Percentiles rank a stretch among this genome's conserved stretches.
Conservation (phyloP, 2,888 invertebrate genomes). For the Troides aeacus region DNA sequence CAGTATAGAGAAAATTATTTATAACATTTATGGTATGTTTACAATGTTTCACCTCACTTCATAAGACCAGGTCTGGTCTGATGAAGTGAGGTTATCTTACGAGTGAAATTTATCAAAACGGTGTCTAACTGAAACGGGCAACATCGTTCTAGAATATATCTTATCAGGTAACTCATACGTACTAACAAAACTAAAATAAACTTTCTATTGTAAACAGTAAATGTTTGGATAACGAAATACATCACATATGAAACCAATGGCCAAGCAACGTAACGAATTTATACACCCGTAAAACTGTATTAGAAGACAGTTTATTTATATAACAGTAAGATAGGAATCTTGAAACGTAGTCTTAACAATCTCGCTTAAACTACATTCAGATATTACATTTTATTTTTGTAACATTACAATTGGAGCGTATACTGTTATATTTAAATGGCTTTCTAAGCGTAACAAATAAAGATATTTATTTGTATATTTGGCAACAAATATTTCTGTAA, state of each 20-base stretch:
- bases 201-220: constrained; percentile 2
- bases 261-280: constrained; percentile 24
- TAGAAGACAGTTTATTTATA: constrained; percentile 23
- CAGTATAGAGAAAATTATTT: no score
- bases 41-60: no score
- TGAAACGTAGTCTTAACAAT: constrained; percentile 13
- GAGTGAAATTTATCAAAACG: no score
- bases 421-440: no score
- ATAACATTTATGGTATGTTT: no score
- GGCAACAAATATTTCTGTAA: no score
- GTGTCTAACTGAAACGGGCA: not conserved
- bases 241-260: constrained; percentile 19
- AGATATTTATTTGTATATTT: no score
- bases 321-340: constrained; percentile 12
- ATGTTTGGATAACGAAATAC: constrained; percentile 24
- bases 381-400: not conserved
- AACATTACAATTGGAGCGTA: not conserved
- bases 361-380: not conserved
- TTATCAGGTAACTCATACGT: constrained; percentile 1
- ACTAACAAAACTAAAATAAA: constrained; percentile 11
- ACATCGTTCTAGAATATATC: not conserved
- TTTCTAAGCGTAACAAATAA: no score
- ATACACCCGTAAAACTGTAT: constrained; percentile 28
- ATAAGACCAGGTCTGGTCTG: no score
- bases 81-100: no score